phyloP scores from a whole-genome alignment of 2,888 invertebrate genomes.

The Acleris laterana region DNA sequence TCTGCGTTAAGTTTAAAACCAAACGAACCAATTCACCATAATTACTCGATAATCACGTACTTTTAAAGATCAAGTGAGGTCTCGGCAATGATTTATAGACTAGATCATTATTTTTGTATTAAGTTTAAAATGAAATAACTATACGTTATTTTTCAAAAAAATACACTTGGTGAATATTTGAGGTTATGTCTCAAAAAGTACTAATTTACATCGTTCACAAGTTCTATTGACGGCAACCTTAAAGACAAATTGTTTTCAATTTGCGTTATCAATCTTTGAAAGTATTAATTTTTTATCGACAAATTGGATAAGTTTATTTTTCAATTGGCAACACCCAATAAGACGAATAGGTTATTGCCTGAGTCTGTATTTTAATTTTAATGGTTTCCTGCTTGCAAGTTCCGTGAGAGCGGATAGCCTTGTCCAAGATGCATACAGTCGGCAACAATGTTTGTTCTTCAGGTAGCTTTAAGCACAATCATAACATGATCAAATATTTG shows the following conservation, averaged over 20 bases:
- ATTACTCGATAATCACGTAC: no score
- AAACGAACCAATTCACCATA: no score
- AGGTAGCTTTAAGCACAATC: constrained; percentile 1
- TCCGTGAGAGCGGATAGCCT: constrained; percentile 39
- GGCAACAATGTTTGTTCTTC: constrained; percentile 2
- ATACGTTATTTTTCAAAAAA: no score
- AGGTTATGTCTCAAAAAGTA: no score
- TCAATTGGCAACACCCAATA: constrained; percentile 27
- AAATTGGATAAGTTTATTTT: constrained; percentile 24
- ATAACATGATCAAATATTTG: constrained; percentile 3
- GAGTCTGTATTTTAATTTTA: constrained; percentile 17
- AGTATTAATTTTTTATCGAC: neutral
- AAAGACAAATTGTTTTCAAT: neutral
- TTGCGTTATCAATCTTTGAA: neutral
- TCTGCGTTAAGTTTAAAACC: no score
- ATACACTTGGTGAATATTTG: no score
- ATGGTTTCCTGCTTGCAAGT: constrained; percentile 38
- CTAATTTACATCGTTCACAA: no score
- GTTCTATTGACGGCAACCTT: no score
- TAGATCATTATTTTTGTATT: no score
- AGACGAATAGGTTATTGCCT: constrained; percentile 26
- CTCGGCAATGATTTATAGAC: no score
- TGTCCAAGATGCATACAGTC: constrained; percentile 31
- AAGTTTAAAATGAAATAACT: no score
- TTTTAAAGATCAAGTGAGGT: no score